Evolutionary conservation across 2,888 invertebrate species (phyloP).

Genomic region (Steromphala cineraria): DNA sequence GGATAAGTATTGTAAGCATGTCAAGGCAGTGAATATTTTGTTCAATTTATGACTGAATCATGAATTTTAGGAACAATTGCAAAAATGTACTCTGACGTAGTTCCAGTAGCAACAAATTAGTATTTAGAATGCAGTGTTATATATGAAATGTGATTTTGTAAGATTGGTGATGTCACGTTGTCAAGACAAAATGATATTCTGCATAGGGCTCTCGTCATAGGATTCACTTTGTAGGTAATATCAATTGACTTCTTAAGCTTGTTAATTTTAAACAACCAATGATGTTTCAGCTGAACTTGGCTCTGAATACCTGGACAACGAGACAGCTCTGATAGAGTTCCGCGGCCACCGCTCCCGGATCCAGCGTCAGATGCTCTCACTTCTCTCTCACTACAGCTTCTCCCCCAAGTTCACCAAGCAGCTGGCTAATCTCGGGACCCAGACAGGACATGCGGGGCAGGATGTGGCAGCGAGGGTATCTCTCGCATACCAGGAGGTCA

Average conservation of each 20-base stretch:
- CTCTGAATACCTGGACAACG: conserved; percentile 46
- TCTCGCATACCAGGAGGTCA: conserved; percentile 67
- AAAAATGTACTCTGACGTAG: background rate
- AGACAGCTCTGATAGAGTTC: conserved; percentile 68
- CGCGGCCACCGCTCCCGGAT: conserved; percentile 79
- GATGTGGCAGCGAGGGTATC: conserved; percentile 56
- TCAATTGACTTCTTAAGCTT: too few species aligned
- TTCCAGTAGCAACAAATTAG: too few species aligned
- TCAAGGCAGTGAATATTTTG: too few species aligned
- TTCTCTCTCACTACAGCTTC: conserved; percentile 82
- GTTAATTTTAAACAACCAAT: too few species aligned
- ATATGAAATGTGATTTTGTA: too few species aligned
- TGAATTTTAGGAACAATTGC: background rate
- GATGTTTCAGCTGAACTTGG: conserved; percentile 41
- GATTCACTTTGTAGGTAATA: too few species aligned
- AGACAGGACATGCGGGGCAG: conserved; percentile 37
- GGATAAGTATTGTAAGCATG: background rate
- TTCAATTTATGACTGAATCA: too few species aligned
- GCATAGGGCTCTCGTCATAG: too few species aligned
- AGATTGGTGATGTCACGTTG: too few species aligned
- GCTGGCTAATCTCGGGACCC: conserved; percentile 51
- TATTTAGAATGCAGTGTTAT: too few species aligned
- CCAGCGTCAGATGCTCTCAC: conserved; percentile 84
- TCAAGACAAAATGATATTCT: too few species aligned
- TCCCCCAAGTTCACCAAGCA: conserved; percentile 66